Percentiles rank a stretch among this genome's conserved stretches.
Conservation (phyloP, 2,797 vertebrate genomes). For the Pterois miles region DNA sequence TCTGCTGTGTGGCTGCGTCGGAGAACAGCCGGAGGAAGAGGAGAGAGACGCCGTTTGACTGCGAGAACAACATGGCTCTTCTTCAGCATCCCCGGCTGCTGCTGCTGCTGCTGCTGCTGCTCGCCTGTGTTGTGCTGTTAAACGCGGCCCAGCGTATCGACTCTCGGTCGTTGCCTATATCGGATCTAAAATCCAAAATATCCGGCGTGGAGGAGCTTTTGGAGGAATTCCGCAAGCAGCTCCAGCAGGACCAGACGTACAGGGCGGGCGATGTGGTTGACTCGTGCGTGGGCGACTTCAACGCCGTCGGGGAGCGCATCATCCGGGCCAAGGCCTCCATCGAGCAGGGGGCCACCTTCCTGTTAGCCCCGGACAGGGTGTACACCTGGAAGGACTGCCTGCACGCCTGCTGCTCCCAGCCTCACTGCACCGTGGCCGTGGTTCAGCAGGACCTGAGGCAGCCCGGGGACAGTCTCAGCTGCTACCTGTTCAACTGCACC, state of each 20-base stretch:
- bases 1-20: conserved; percentile 2
- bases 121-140: conserved; percentile 31
- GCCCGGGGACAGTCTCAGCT: conserved; percentile 77
- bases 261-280: conserved; percentile 62
- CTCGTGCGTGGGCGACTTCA: conserved; percentile 82
- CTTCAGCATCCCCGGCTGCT: conserved; percentile 64
- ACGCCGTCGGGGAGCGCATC: conserved; percentile 86
- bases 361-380: conserved; percentile 84
- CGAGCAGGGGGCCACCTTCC: conserved; percentile 91
- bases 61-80: conserved; percentile 71
- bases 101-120: conserved; percentile 20
- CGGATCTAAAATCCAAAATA: conserved; percentile 85
- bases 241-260: conserved; percentile 86
- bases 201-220: conserved; percentile 91
- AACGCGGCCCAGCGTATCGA: neutral
- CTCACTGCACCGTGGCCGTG: conserved; percentile 91
- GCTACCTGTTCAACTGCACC: conserved; percentile 94
- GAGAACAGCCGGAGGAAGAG: conserved; percentile 38
- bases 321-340: conserved; percentile 93
- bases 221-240: conserved; percentile 91
- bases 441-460: conserved; percentile 82
- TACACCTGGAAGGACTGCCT: conserved; percentile 88
- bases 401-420: conserved; percentile 91
- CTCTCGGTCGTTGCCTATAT: conserved; percentile 73
- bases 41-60: conserved; percentile 36